Evolutionary conservation across 2,113 vertebrate species (phyloP), one percentile per base, ranked within the genome.

Genomic region (Agapornis roseicollis): DNA sequence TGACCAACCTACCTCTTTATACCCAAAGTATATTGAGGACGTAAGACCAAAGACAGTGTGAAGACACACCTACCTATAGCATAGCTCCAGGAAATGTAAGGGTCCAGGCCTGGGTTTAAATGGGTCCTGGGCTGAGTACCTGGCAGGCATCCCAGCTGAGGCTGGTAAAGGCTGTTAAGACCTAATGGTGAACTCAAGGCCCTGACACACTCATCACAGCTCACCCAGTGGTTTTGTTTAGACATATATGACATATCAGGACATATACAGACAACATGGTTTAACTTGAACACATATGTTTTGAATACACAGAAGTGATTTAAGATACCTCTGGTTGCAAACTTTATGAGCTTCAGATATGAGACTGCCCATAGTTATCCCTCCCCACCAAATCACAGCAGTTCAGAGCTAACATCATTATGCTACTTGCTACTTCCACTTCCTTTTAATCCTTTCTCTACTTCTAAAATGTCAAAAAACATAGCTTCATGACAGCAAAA

Each of bases 71-170:
- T 3, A 25, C 27, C 22, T 37, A 5, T 6, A 17, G 9, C 0
- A 9, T 2, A 64, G 11, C 13, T 64, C 4, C 11, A 0, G 3
- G 0, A 53, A 8, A 7, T 0, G 0, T 0, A 0, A 46, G 6
- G 9, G 4, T 11, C 18, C 19, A 31, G 16, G 10, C 4, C 33
- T 10, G 16, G 35, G 22, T 13, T 70, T 58, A 29, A 74, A 65
- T 14, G 11, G 18, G 6, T 15, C 15, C 8, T 9, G 7, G 33
- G 16, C 13, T 29, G 28, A 8, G 3, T 13, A 17, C 17, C 17
- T 63, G 4, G 5, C 23, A 27, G 27, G 10, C 3, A 1, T 14
- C 27, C 8, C 37, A 64, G 29, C 11, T 65, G 33, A 73, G 24
- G 29, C 66, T 46, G 10, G 13, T 55, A 15, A 35, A 9, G 15